phyloP scores from a whole-genome alignment of 2,113 vertebrate species.

The Gnathonemus longibarbis region DNA sequence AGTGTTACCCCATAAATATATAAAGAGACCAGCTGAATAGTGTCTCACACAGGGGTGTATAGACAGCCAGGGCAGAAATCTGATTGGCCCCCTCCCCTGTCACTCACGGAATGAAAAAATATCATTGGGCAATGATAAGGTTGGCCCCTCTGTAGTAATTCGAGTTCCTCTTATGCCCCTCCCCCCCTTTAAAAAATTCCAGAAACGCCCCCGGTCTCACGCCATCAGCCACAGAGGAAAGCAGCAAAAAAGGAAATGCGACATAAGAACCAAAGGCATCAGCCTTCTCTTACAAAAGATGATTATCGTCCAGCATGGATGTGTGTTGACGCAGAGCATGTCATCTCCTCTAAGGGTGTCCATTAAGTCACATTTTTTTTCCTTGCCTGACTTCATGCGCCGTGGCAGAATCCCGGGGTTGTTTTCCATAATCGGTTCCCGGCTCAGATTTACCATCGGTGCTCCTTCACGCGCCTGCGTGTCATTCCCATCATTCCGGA shows the following conservation, averaged over 20 bases:
- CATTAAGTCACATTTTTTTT: background rate
- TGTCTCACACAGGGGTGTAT: background rate
- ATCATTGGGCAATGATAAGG: background rate
- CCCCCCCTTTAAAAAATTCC: background rate
- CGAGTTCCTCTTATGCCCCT: background rate
- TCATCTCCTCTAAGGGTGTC: slow-evolving; percentile 7
- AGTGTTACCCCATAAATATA: background rate
- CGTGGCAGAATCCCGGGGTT: background rate
- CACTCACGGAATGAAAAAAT: background rate
- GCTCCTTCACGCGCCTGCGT: background rate
- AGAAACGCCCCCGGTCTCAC: background rate
- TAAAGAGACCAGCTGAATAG: background rate
- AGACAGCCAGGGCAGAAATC: background rate
- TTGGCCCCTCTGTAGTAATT: background rate
- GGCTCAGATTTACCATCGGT: background rate
- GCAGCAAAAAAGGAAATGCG: background rate
- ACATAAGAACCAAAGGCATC: background rate
- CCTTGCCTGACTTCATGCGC: background rate
- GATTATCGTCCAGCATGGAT: background rate
- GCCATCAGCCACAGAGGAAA: background rate
- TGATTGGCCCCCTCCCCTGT: background rate
- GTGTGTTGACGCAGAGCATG: background rate
- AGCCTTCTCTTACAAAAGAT: background rate
- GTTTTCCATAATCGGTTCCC: slow-evolving; percentile 1
- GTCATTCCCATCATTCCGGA: background rate